Conservation (phyloP, 2,113 vertebrate species). For the Typhlomys cinereus region DNA sequence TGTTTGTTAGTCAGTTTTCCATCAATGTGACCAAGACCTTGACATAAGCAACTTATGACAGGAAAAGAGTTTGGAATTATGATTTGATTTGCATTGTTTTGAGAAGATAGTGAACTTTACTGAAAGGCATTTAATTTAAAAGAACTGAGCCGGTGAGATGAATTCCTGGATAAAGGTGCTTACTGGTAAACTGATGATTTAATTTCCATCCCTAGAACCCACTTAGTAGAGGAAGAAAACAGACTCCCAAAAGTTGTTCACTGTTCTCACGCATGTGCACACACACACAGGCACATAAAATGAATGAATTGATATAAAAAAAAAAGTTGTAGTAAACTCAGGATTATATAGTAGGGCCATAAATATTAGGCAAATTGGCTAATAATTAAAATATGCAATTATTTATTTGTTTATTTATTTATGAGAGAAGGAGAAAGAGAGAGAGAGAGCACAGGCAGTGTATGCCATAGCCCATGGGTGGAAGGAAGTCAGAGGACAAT, state of each 20-base stretch:
- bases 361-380: neutral
- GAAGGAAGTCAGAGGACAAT: too few species aligned
- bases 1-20: neutral
- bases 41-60: neutral
- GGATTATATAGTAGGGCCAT: neutral
- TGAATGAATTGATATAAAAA: neutral
- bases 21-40: neutral
- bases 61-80: neutral
- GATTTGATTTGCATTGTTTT: too few species aligned
- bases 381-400: too few species aligned
- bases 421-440: too few species aligned
- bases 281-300: too few species aligned
- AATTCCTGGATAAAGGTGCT: neutral
- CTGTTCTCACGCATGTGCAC: too few species aligned
- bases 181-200: neutral
- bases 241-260: too few species aligned
- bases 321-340: neutral
- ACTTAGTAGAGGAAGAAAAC: too few species aligned
- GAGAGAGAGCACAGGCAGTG: too few species aligned
- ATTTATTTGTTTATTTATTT: too few species aligned
- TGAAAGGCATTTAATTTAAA: neutral
- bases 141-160: neutral
- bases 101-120: neutral
- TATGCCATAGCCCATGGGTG: too few species aligned
- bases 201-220: too few species aligned